Percentiles rank a stretch among this genome's conserved stretches.
Evolutionary conservation across 2,888 invertebrate species (phyloP).

Genomic region (Lasioglossum vierecki): DNA sequence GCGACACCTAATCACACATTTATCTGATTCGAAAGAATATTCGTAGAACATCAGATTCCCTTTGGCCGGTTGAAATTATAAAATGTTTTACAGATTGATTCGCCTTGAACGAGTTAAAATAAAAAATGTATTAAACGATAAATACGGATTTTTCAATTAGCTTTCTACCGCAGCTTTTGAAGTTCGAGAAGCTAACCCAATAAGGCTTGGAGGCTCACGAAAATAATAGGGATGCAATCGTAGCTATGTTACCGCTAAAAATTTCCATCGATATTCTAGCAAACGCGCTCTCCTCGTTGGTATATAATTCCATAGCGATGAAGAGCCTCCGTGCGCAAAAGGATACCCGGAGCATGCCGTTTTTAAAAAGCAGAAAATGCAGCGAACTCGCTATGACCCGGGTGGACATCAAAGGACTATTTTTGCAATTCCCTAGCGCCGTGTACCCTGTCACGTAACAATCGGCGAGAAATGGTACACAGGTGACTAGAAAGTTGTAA

Average conservation of each 20-base stretch:
- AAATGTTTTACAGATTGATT: background rate
- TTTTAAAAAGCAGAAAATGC: slow-evolving; percentile 34
- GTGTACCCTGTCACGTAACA: slow-evolving; percentile 26
- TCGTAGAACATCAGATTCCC: background rate
- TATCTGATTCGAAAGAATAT: background rate
- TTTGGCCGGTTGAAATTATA: background rate
- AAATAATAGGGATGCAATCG: background rate
- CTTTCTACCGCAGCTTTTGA: background rate
- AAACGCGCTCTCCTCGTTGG: background rate
- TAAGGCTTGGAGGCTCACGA: background rate
- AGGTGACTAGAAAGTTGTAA: slow-evolving; percentile 20
- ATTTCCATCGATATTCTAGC: background rate
- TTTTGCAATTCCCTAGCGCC: slow-evolving; percentile 35
- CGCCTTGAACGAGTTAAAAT: no score
- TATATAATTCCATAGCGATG: background rate
- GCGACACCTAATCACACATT: background rate
- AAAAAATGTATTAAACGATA: no score
- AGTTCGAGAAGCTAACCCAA: background rate
- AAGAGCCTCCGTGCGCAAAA: background rate
- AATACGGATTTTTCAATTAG: no score
- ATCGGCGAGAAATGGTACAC: slow-evolving; percentile 16
- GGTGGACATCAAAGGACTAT: slow-evolving; percentile 60
- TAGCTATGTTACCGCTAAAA: background rate
- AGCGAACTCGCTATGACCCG: slow-evolving; percentile 29
- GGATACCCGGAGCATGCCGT: slow-evolving; percentile 1